Evolutionary conservation across 2,113 vertebrate species (phyloP).

Genomic region (Sarotherodon lohbergeri): DNA sequence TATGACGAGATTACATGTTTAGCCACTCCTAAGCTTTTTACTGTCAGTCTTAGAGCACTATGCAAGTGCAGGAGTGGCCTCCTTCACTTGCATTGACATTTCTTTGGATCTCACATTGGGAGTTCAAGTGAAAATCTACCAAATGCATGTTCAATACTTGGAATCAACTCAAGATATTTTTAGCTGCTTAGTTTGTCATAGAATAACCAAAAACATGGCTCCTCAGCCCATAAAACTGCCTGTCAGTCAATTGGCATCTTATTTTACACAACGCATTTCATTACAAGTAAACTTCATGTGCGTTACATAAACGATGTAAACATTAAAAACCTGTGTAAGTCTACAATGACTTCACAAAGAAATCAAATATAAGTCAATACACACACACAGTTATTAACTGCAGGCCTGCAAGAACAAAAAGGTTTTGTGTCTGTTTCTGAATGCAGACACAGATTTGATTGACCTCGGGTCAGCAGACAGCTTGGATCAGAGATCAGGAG

Average conservation of each 20-base stretch:
- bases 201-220: not conserved
- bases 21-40: not conserved
- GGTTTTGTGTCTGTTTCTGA: not conserved
- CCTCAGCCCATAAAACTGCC: not conserved
- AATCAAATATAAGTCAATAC: no score
- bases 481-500: not conserved
- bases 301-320: not conserved
- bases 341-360: no score
- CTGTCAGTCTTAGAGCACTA: not conserved
- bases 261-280: not conserved
- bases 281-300: not conserved
- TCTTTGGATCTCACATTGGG: not conserved
- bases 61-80: not conserved
- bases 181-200: not conserved
- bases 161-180: not conserved
- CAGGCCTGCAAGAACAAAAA: not conserved
- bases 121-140: not conserved
- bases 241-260: not conserved
- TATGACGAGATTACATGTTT: not conserved
- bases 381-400: not conserved
- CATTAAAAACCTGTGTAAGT: not conserved
- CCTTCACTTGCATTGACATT: not conserved
- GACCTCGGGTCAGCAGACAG: not conserved
- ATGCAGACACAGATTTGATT: not conserved
- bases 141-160: not conserved